Percentiles rank a stretch among this genome's conserved stretches.
These are phyloP conservation scores for Ceratotherium simum DNA, from an alignment of 2,113 vertebrate genomes.

Conservation along the genomic window DNA sequence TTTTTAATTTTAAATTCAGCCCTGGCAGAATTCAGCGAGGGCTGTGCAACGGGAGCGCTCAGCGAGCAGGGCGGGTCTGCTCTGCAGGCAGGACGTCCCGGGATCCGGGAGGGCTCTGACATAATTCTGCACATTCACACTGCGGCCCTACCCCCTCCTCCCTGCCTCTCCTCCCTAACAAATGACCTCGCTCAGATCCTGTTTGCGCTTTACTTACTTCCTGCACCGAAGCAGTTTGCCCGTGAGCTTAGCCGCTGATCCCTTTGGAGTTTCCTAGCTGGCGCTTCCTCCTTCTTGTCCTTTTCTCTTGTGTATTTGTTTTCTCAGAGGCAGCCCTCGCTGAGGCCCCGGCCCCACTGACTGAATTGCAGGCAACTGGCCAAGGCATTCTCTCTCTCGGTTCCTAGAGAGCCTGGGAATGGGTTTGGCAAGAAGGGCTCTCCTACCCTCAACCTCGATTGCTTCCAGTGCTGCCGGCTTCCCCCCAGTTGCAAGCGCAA, in stretches of 20 bases:
- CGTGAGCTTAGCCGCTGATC: not conserved
- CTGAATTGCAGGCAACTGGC: not conserved
- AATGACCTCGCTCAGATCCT: constrained; percentile 45
- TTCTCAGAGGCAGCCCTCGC: not conserved
- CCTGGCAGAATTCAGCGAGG: not conserved
- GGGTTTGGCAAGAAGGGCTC: not conserved
- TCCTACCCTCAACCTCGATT: not conserved
- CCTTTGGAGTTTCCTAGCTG: not conserved
- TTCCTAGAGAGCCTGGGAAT: constrained; percentile 61
- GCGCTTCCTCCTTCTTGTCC: not conserved
- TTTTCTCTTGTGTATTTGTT: not conserved
- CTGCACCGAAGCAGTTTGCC: not conserved
- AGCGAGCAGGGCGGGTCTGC: not conserved
- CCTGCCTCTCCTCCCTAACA: not conserved
- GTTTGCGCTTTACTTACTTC: constrained; percentile 33
- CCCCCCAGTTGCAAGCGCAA: not conserved
- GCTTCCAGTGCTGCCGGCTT: not conserved
- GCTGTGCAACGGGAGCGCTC: not conserved
- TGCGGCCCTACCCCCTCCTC: not conserved
- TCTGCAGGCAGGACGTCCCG: not conserved
- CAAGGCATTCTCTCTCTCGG: not conserved
- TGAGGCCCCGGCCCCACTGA: not conserved
- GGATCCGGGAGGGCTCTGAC: not conserved
- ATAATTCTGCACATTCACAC: accelerated
- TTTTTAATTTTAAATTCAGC: not conserved